These are phyloP conservation scores for Byasa hedistus DNA, from an alignment of 2,888 invertebrate genomes.

Conservation along the genomic window DNA sequence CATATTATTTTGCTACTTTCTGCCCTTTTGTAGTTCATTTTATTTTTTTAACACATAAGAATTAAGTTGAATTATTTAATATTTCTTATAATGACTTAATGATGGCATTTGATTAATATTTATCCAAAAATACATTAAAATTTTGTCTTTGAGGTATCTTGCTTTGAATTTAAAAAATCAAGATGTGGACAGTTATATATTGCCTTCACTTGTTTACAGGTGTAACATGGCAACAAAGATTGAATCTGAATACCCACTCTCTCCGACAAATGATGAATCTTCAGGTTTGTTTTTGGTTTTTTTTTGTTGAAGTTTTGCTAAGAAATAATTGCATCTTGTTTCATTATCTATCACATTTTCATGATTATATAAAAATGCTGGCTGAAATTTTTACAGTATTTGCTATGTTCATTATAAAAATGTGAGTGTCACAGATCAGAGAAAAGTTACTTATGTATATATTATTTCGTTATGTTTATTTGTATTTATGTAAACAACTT, in stretches of 20 bases:
- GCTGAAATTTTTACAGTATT: no score
- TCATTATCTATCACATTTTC: not conserved
- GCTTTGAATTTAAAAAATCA: not conserved
- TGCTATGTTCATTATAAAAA: no score
- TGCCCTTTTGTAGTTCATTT: not conserved
- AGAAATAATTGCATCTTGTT: not conserved
- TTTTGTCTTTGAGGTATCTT: not conserved
- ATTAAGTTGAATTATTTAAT: not conserved
- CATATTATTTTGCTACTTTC: not conserved
- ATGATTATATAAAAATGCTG: no score
- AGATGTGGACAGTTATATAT: conserved; percentile 8
- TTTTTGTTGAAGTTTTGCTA: conserved; percentile 27
- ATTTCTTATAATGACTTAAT: not conserved
- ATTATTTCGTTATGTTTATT: no score
- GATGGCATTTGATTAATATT: not conserved
- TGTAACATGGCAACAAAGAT: conserved; percentile 71
- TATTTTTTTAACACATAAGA: not conserved
- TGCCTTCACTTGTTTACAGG: conserved; percentile 67
- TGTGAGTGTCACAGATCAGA: no score
- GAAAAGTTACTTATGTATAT: no score
- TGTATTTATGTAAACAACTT: no score
- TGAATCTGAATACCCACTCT: conserved; percentile 63
- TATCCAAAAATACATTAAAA: no score
- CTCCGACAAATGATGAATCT: conserved; percentile 65
- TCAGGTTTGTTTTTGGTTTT: conserved; percentile 60